Conservation (phyloP, 1,140 invertebrate species). For the Drosophila sucinea region DNA sequence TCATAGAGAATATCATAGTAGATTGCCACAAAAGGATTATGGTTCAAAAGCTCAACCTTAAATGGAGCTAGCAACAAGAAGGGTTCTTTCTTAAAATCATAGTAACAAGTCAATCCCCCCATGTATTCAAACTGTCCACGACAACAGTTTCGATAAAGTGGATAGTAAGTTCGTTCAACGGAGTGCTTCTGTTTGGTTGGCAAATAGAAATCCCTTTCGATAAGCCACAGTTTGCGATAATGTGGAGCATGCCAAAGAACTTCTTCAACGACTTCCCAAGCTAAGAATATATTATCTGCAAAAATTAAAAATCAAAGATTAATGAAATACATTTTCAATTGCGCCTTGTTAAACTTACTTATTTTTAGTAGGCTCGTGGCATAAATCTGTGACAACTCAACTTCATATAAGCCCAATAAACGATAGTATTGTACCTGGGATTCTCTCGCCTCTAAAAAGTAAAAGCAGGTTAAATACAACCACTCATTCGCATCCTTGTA, state of each 20-base stretch:
- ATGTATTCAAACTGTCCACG: not conserved
- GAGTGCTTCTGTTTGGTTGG: not conserved
- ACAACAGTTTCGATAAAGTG: not conserved
- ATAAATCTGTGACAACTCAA: not conserved
- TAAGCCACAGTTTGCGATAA: not conserved
- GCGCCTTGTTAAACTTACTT: not conserved
- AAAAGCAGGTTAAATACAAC: not conserved
- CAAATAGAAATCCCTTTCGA: not conserved
- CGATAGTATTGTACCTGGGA: not conserved
- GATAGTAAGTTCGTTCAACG: not conserved
- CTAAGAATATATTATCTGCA: not conserved
- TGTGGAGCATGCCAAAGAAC: not conserved
- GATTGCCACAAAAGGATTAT: conserved; percentile 4
- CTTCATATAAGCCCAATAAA: not conserved
- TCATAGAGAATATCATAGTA: conserved; percentile 21
- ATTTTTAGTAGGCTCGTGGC: not conserved
- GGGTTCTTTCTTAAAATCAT: not conserved
- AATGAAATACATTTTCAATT: not conserved
- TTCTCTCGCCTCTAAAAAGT: not conserved
- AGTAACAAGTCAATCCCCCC: conserved; percentile 10
- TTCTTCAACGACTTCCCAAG: not conserved
- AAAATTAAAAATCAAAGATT: not conserved
- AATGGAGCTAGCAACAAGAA: conserved; percentile 17
- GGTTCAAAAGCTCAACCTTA: conserved; percentile 14
- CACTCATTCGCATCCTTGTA: not conserved